These are phyloP conservation scores for Neodiprion virginianus DNA, from an alignment of 1,140 invertebrate genomes.

Conservation along the genomic window DNA sequence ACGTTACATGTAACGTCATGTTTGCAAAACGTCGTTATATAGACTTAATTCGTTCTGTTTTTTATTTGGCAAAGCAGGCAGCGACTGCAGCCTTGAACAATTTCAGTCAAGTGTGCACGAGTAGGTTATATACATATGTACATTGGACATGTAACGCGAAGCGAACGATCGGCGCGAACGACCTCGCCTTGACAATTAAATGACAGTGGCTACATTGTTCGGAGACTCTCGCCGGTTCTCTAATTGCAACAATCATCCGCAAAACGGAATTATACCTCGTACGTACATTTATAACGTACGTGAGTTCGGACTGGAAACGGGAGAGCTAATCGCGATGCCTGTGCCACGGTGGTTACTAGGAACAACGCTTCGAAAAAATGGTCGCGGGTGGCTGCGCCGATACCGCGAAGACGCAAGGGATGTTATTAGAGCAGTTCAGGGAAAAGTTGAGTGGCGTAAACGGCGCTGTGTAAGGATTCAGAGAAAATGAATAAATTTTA, in stretches of 20 bases:
- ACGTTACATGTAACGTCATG: no score
- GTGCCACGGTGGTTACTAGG: no score
- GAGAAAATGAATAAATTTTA: background rate
- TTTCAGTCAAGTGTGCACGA: no score
- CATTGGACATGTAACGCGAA: no score
- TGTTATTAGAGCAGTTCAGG: background rate
- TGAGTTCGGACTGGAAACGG: no score
- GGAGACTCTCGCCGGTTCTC: background rate
- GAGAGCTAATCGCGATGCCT: no score
- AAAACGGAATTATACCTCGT: background rate
- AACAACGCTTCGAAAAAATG: background rate
- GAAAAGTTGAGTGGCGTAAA: slow-evolving; percentile 2
- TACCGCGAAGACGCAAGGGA: background rate
- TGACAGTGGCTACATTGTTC: background rate
- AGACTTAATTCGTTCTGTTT: no score
- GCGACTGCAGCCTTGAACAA: no score
- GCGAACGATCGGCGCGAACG: background rate
- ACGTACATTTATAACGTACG: background rate
- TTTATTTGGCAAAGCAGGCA: no score
- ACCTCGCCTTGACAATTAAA: slow-evolving; percentile 2
- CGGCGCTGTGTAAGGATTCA: background rate
- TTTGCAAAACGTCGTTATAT: no score
- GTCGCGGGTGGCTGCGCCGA: background rate
- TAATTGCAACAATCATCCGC: background rate
- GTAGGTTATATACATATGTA: no score